Percentiles rank a stretch among this genome's conserved stretches.
phyloP scores from a whole-genome alignment of 2,888 invertebrate species.

The Brenthis hecate region DNA sequence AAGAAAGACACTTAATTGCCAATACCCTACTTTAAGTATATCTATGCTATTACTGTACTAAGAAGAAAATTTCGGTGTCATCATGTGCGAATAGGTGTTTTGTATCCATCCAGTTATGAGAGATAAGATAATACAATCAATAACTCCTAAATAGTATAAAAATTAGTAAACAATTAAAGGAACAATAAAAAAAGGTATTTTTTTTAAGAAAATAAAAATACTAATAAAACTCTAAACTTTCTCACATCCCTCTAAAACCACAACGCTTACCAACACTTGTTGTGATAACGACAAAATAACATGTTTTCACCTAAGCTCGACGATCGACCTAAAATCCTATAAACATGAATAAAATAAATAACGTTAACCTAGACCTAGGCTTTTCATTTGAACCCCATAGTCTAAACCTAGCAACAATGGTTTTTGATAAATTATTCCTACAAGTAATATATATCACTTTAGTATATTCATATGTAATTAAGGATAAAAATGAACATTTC shows the following conservation, averaged over 20 bases:
- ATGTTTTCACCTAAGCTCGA: constrained; percentile 61
- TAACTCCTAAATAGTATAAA: too few relatives aligned
- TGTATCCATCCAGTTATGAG: too few relatives aligned
- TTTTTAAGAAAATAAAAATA: neutral
- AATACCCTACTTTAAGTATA: too few relatives aligned
- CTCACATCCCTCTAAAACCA: constrained; percentile 28
- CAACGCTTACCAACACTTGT: constrained; percentile 11
- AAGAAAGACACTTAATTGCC: too few relatives aligned
- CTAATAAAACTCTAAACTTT: constrained; percentile 21
- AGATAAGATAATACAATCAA: too few relatives aligned
- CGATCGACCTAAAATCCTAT: constrained; percentile 67
- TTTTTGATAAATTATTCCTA: constrained; percentile 49
- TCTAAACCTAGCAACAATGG: constrained; percentile 49
- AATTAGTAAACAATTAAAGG: too few relatives aligned
- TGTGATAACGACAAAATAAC: constrained; percentile 48
- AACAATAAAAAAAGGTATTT: too few relatives aligned
- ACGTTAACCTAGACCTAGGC: constrained; percentile 45
- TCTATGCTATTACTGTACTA: too few relatives aligned
- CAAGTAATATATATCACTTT: constrained; percentile 42
- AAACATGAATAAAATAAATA: constrained; percentile 71
- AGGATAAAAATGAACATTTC: constrained; percentile 35
- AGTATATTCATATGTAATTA: constrained; percentile 46
- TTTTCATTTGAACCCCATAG: constrained; percentile 58
- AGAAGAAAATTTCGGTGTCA: too few relatives aligned
- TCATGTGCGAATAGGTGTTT: too few relatives aligned